Percentiles rank a stretch among this genome's conserved stretches.
Evolutionary conservation across 2,797 vertebrate genomes (phyloP).

Genomic region (Notoglanidium macrostoma): DNA sequence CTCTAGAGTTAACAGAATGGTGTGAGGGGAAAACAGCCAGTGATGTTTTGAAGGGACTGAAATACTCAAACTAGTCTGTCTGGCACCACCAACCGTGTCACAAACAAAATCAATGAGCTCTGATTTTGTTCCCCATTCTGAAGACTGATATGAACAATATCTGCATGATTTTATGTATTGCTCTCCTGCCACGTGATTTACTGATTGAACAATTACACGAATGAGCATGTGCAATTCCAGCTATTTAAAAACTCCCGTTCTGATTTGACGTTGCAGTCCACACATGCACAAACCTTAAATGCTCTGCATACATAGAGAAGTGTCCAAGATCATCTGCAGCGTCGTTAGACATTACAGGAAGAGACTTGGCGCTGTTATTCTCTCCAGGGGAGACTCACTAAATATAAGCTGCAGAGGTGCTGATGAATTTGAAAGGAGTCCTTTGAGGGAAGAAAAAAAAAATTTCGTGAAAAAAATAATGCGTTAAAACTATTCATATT

Average conservation of each 20-base stretch:
- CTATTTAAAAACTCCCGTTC: background rate
- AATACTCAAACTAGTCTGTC: background rate
- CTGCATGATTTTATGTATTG: background rate
- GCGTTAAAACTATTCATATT: background rate
- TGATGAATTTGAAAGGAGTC: background rate
- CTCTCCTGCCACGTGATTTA: background rate
- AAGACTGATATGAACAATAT: background rate
- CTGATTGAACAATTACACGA: background rate
- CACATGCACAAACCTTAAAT: background rate
- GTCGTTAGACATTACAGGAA: background rate
- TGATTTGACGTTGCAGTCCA: background rate
- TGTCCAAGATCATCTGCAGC: background rate
- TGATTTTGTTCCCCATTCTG: background rate
- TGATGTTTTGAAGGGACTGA: background rate
- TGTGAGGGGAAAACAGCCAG: background rate
- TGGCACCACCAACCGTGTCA: background rate
- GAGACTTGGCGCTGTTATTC: background rate
- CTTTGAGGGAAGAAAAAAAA: background rate
- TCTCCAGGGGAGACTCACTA: background rate
- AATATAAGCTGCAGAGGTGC: background rate
- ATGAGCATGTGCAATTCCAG: background rate
- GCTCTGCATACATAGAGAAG: background rate
- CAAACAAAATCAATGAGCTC: background rate
- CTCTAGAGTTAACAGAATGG: background rate
- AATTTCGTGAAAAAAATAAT: background rate